A percentile compares a stretch with the other conserved stretches of the same genome.
These are phyloP conservation scores for Eupelmus urozonus DNA, from an alignment of 2,888 invertebrate genomes.

Conservation along the genomic window DNA sequence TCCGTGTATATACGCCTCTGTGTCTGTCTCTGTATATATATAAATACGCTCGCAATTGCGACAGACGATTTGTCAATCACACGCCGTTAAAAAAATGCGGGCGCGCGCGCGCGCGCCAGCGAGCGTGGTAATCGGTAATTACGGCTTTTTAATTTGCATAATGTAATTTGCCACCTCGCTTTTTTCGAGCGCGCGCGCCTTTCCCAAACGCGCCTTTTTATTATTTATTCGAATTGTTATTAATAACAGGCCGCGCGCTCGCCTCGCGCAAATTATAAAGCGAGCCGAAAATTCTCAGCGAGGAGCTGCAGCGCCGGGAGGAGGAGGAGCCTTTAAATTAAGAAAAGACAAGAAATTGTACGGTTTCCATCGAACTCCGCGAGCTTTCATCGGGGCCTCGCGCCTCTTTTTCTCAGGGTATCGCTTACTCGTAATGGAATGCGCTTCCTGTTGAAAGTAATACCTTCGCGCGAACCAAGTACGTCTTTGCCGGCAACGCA, in stretches of 20 bases:
- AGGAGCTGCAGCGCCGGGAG: neutral
- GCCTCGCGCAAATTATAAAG: neutral
- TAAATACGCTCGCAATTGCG: conserved; percentile 44
- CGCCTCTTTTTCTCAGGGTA: conserved; percentile 54
- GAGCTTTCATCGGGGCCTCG: conserved; percentile 30
- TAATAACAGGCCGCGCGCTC: conserved; percentile 9
- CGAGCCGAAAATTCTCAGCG: neutral
- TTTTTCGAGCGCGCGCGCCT: neutral
- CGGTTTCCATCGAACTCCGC: conserved; percentile 34
- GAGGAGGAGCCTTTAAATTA: neutral
- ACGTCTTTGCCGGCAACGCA: conserved; percentile 3
- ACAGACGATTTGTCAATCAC: neutral
- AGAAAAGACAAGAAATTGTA: conserved; percentile 24
- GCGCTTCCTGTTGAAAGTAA: conserved; percentile 59
- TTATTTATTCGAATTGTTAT: conserved; percentile 23
- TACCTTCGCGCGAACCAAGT: conserved; percentile 22
- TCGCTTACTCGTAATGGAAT: conserved; percentile 57
- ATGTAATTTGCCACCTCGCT: conserved; percentile 19
- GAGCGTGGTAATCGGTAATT: conserved; percentile 14
- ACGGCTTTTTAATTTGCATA: conserved; percentile 39
- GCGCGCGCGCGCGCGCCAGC: no score
- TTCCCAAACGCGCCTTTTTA: no score
- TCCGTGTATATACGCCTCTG: neutral
- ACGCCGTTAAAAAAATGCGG: conserved; percentile 37
- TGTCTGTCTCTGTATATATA: no score